Evolutionary conservation across 2,113 vertebrate species (phyloP).

Genomic region (Apus apus): DNA sequence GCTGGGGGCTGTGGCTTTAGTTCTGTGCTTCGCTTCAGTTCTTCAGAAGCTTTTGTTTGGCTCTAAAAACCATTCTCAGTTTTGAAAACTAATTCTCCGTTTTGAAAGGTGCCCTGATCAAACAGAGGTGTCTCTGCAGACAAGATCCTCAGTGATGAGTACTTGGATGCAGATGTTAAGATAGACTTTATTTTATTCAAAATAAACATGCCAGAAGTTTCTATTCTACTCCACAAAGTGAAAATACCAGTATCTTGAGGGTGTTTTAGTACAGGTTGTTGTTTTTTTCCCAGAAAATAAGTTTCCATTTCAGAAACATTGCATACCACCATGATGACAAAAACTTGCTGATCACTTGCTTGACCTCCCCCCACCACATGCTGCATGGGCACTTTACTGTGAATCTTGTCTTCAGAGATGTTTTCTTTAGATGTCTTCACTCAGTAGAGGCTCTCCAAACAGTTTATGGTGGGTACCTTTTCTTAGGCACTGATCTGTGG

Average conservation of each 20-base stretch:
- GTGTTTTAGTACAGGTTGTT: neutral
- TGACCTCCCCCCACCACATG: rapidly evolving
- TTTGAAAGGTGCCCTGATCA: neutral
- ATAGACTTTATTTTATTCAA: neutral
- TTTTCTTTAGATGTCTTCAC: neutral
- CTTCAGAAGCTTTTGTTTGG: neutral
- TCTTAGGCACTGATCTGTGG: neutral
- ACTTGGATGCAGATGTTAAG: neutral
- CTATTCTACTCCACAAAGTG: neutral
- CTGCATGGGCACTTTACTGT: neutral
- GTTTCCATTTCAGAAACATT: neutral
- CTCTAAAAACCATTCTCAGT: neutral
- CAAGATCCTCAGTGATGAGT: rapidly evolving
- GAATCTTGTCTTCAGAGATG: neutral
- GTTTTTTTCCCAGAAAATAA: neutral
- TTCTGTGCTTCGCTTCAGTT: neutral
- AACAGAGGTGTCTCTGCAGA: neutral
- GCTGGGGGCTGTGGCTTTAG: neutral
- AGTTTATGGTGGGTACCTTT: neutral
- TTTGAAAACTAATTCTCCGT: neutral
- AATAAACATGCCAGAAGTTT: neutral
- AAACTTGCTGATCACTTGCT: neutral
- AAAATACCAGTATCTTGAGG: neutral
- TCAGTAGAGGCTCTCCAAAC: neutral
- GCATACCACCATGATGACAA: rapidly evolving